Conservation (phyloP, 2,888 invertebrate species). For the Sminthurides aquaticus region DNA sequence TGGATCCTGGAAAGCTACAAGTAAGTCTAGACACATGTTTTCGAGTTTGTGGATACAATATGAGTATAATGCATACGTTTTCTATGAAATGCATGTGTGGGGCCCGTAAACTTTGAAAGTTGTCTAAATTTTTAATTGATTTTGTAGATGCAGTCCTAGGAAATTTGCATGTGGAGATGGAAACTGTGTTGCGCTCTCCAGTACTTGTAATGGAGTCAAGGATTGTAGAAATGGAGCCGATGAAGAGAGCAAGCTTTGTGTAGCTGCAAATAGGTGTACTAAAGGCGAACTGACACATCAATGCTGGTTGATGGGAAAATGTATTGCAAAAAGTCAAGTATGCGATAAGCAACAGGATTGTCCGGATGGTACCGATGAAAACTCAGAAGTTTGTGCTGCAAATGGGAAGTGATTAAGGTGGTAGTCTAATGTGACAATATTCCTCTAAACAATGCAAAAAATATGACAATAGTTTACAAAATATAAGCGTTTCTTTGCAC, state of each 20-base stretch:
- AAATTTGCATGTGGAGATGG: conserved; percentile 14
- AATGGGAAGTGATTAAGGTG: no score
- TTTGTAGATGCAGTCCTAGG: conserved; percentile 12
- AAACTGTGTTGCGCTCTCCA: conserved; percentile 3
- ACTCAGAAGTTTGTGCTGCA: neutral
- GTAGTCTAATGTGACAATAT: no score
- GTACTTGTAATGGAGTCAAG: conserved; percentile 10
- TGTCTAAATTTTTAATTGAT: no score
- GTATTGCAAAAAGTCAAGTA: conserved; percentile 3
- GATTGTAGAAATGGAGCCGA: conserved; percentile 8
- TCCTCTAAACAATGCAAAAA: no score
- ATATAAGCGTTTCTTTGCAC: no score
- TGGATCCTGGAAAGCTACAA: conserved; percentile 15
- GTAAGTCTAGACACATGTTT: conserved; percentile 3
- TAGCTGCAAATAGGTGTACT: conserved; percentile 6
- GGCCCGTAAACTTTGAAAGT: no score
- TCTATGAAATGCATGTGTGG: no score
- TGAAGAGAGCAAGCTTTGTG: conserved; percentile 8
- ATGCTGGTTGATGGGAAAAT: conserved; percentile 13
- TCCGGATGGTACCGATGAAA: conserved; percentile 7
- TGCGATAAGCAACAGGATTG: conserved; percentile 10
- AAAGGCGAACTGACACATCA: neutral
- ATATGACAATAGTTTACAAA: no score
- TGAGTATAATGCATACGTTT: no score
- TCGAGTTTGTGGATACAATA: no score